A percentile compares a stretch with the other conserved stretches of the same genome.
These are phyloP conservation scores for Cinclus cinclus DNA, from an alignment of 2,113 vertebrate species.

Conservation along the genomic window DNA sequence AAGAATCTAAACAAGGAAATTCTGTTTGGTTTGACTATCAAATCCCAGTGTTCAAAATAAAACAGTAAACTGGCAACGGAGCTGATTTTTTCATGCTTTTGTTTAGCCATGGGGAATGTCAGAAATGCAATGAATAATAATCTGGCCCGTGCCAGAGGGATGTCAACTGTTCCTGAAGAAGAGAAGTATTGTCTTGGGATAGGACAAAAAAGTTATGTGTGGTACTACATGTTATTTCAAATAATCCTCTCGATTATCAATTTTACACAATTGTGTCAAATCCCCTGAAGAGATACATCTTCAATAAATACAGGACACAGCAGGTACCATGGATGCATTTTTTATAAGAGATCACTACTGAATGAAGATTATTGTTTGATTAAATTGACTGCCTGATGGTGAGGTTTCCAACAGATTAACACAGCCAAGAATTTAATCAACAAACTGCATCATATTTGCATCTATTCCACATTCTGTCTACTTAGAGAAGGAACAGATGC, in stretches of 20 bases:
- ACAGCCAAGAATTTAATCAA: constrained; percentile 64
- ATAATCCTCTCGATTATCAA: not conserved
- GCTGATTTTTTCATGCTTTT: not conserved
- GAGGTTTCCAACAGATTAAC: constrained; percentile 48
- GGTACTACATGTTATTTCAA: not conserved
- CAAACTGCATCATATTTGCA: constrained; percentile 60
- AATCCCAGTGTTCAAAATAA: not conserved
- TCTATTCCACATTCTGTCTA: constrained; percentile 44
- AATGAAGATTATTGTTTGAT: constrained; percentile 63
- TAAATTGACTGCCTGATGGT: constrained; percentile 46
- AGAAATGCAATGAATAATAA: constrained; percentile 44
- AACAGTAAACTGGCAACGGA: not conserved
- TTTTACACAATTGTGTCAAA: not conserved
- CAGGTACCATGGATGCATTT: not conserved
- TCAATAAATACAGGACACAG: not conserved
- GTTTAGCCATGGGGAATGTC: not conserved
- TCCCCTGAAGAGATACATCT: not conserved
- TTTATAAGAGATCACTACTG: constrained; percentile 8
- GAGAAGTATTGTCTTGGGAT: not conserved
- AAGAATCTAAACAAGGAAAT: not conserved
- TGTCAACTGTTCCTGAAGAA: not conserved
- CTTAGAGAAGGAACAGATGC: constrained; percentile 64
- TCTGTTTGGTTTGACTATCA: not conserved
- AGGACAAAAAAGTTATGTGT: not conserved
- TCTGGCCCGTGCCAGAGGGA: not conserved